Evolutionary conservation across 2,113 vertebrate genomes (phyloP).

Genomic region (Spheniscus mendiculus): DNA sequence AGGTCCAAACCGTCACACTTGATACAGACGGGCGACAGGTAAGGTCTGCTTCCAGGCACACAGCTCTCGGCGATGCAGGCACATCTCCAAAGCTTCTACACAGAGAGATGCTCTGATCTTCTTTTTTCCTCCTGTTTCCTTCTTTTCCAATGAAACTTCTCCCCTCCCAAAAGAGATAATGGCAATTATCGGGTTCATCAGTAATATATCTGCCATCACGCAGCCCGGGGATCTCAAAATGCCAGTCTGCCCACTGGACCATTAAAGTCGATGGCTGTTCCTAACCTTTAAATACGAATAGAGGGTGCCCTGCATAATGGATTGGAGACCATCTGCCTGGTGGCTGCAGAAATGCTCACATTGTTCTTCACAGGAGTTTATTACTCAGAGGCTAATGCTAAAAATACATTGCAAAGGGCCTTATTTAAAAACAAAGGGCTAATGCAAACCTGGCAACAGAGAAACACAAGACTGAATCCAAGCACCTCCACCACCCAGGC

Average conservation of each 20-base stretch:
- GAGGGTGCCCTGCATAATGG: neutral
- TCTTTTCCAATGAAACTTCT: neutral
- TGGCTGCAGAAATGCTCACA: neutral
- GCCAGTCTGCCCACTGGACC: neutral
- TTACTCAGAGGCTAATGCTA: constrained; percentile 14
- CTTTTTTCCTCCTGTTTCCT: neutral
- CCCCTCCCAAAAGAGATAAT: neutral
- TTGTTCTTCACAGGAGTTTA: neutral
- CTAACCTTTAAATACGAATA: constrained; percentile 12
- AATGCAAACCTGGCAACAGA: neutral
- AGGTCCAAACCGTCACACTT: neutral
- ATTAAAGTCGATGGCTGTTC: neutral
- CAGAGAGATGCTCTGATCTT: neutral
- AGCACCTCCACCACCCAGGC: neutral
- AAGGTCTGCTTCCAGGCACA: neutral
- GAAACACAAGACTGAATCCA: neutral
- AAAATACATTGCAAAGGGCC: neutral
- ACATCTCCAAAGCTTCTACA: neutral
- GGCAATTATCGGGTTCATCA: neutral
- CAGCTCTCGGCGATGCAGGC: rapidly evolving
- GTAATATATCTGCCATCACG: neutral
- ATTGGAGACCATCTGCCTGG: neutral
- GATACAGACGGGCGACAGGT: neutral
- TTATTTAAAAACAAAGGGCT: neutral
- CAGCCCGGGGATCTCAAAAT: neutral